These are phyloP conservation scores for Notiomystis cincta DNA, from an alignment of 2,113 vertebrate species.

Conservation along the genomic window DNA sequence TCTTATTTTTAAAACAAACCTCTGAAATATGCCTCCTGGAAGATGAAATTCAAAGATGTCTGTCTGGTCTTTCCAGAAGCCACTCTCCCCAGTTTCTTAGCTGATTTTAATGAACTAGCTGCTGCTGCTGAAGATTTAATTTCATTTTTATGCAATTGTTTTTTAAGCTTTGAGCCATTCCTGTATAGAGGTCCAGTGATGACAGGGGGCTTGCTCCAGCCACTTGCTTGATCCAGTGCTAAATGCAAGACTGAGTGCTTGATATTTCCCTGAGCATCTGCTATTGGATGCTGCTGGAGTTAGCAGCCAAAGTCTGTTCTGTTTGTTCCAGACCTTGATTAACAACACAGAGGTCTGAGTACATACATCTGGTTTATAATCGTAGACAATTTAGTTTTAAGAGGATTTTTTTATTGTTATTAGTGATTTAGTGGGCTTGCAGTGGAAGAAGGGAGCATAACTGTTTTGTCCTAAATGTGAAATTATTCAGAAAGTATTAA, in stretches of 20 bases:
- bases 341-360: background rate
- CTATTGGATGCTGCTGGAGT: background rate
- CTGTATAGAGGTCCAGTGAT: background rate
- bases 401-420: background rate
- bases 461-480: background rate
- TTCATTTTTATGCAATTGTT: background rate
- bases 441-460: fast-evolving
- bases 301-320: background rate
- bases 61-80: background rate
- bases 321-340: background rate
- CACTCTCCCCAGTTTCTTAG: background rate
- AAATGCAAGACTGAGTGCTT: background rate
- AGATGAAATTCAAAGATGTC: background rate
- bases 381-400: background rate
- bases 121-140: background rate
- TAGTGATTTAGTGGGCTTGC: background rate
- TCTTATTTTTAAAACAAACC: background rate
- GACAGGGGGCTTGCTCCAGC: background rate
- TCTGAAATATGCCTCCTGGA: background rate
- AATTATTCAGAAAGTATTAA: background rate
- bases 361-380: background rate
- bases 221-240: background rate
- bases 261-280: background rate
- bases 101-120: background rate
- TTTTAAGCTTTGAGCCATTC: background rate